Base-by-base conservation (phyloP, 2,888 invertebrate species). In the Oegoconia quadripuncta region DNA sequence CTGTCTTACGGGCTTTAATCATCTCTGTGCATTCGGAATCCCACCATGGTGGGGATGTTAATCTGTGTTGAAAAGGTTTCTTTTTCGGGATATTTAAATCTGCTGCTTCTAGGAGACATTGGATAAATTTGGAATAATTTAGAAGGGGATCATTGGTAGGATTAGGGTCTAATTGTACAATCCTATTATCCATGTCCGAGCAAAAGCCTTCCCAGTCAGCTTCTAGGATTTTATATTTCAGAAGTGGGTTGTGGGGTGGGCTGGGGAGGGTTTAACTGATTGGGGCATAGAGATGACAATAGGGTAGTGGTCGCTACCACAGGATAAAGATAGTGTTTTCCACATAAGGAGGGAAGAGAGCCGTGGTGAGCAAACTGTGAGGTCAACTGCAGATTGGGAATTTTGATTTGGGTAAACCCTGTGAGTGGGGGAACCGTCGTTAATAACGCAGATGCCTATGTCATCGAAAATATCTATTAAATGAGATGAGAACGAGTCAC, bases 271-370 rank as follows among this genome's bases (percentile, higher is more conserved):
- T 5, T 2, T 3, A 5, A 13, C n/a, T n/a, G 9, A 17, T 14
- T 26, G 5, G 6, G 30, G 14, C 3, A 28, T 8, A 2, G 26
- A 32, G n/a, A 42, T 15, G 15, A 44, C 1, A 11, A 44, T 42
- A 17, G 41, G 39, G n/a, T 26, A 41, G 6, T 48, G 45, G n/a
- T 45, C 44, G 35, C 43, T 43, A 5, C 41, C 42, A 26, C 30
- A 22, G 2, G 48, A 31, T 11, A n/a, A 7, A 9, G 23, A 1
- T 2, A 44, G 20, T 2, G 29, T 11, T 1, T 15, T 16, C 41
- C 41, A 48, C 2, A 30, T 34, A 2, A 36, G 2, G 1, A 25
- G 18, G 2, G 44, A 36, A n/a, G 41, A 25, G 3, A 45, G 29
- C 8, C 33, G 22, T 7, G 39, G 34, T 14, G 44, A 42, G 4